Evolutionary conservation across 2,113 vertebrate species (phyloP).

Genomic region (Seriola dumerili): DNA sequence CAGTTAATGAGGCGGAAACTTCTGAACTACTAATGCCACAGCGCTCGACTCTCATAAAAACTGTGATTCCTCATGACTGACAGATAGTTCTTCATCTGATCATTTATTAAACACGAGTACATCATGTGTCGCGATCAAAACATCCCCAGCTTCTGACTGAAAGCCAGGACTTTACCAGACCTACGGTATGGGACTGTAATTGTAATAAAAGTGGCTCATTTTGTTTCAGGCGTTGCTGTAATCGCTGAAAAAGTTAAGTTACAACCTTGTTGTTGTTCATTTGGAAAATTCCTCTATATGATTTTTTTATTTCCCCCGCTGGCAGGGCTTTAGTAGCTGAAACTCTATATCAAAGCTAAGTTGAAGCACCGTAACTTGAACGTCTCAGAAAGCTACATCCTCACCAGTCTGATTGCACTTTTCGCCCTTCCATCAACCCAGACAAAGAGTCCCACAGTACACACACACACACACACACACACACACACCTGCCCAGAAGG

Average conservation of each 20-base stretch:
- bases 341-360: conserved; percentile 60
- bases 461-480: conserved; percentile 1
- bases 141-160: not conserved
- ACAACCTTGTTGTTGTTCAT: conserved; percentile 3
- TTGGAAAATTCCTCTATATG: conserved; percentile 18
- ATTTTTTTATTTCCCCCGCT: conserved; percentile 3
- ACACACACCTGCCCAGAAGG: not conserved
- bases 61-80: not conserved
- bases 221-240: not conserved
- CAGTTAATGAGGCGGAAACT: conserved; percentile 34
- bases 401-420: conserved; percentile 53
- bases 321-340: conserved; percentile 50
- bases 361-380: conserved; percentile 50
- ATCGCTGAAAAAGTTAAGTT: conserved; percentile 18
- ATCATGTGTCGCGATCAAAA: conserved; percentile 2
- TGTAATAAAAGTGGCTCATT: conserved; percentile 40
- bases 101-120: conserved; percentile 51
- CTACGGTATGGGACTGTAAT: not conserved
- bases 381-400: conserved; percentile 51
- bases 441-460: not conserved
- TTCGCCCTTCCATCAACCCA: conserved; percentile 43
- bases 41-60: conserved; percentile 29
- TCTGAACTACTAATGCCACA: conserved; percentile 8
- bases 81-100: conserved; percentile 21
- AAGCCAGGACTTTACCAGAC: not conserved